These are phyloP conservation scores for Lithophane socia DNA, from an alignment of 2,888 invertebrate genomes.

Conservation along the genomic window DNA sequence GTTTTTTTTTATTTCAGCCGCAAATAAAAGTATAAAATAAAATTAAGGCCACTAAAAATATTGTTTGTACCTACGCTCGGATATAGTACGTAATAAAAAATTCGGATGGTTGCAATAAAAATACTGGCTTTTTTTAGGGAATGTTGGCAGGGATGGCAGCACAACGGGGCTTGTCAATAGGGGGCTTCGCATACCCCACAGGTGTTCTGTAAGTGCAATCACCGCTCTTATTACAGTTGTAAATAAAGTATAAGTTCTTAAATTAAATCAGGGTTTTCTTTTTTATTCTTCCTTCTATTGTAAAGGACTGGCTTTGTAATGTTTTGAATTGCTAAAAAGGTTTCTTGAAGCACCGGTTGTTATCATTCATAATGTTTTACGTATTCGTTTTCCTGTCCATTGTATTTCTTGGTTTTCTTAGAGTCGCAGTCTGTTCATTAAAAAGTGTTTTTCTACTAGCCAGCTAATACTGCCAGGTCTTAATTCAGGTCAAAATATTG, in stretches of 20 bases:
- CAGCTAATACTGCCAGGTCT: background rate
- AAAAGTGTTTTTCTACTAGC: background rate
- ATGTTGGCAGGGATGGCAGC: constrained; percentile 42
- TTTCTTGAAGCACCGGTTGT: background rate
- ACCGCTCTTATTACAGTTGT: constrained; percentile 25
- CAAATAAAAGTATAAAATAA: constrained; percentile 47
- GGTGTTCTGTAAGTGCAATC: constrained; percentile 41
- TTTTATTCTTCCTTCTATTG: background rate
- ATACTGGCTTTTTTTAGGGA: constrained; percentile 49
- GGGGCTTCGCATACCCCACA: constrained; percentile 29
- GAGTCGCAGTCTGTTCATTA: background rate
- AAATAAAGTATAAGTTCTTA: constrained; percentile 41
- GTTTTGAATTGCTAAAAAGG: constrained; percentile 9
- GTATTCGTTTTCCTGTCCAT: background rate
- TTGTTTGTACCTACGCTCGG: constrained; percentile 28
- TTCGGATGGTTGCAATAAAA: constrained; percentile 51
- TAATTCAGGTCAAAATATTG: background rate
- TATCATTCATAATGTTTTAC: constrained; percentile 2
- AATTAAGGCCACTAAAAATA: constrained; percentile 51
- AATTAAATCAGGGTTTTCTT: constrained; percentile 23
- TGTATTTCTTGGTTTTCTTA: background rate
- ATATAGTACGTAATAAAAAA: constrained; percentile 58
- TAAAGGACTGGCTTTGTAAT: constrained; percentile 5
- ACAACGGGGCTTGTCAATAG: constrained; percentile 38
- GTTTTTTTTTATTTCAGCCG: constrained; percentile 13